These are phyloP conservation scores for Octodon degus DNA, from an alignment of 2,113 vertebrate genomes.

Conservation along the genomic window DNA sequence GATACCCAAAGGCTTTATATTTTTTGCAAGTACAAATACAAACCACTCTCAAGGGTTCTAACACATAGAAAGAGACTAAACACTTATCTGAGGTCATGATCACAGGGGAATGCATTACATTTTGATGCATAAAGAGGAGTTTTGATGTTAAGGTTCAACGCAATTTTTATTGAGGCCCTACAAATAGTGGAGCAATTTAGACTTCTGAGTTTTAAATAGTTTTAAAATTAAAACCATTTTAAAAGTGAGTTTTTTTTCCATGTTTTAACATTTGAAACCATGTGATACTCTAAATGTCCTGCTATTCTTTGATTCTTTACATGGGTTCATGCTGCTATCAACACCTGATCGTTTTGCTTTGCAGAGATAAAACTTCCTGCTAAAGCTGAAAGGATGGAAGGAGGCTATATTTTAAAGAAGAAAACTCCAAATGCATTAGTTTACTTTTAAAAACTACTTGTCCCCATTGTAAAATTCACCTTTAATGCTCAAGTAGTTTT, in stretches of 20 bases:
- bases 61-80: neutral
- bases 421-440: conserved; percentile 15
- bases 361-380: neutral
- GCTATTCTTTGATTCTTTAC: neutral
- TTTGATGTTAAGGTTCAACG: neutral
- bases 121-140: neutral
- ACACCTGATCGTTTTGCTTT: neutral
- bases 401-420: neutral
- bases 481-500: conserved; percentile 35
- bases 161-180: neutral
- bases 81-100: neutral
- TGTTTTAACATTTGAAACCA: neutral
- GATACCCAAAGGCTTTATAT: neutral
- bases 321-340: neutral
- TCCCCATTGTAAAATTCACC: conserved; percentile 16
- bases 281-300: neutral
- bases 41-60: neutral
- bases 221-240: conserved; percentile 43
- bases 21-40: neutral
- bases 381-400: neutral
- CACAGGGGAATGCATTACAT: neutral
- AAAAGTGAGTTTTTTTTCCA: neutral
- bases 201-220: neutral
- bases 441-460: conserved; percentile 5
- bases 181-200: neutral